Base-by-base conservation (phyloP, 2,797 vertebrate genomes). In the Microcaecilia unicolor region DNA sequence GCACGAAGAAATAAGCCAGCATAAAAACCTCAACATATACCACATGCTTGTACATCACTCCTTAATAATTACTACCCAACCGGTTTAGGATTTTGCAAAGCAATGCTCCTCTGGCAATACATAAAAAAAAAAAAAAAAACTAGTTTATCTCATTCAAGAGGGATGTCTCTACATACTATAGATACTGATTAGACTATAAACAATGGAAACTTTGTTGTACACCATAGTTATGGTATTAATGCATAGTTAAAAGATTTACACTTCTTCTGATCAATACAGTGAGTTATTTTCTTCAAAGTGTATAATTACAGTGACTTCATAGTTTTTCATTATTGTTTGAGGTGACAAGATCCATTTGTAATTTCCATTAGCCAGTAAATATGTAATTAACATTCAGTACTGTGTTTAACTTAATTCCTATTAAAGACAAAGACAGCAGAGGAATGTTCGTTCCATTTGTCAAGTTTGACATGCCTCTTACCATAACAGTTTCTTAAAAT, bases 291-390 rank as follows among this genome's bases (percentile, higher is more conserved):
- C 64, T 68, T 67, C 48, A 58, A 67, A 72, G 69, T 64, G 67
- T 72, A 64, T 72, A 66, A 63, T 78, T 72, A 78, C 67, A 72
- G 69, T 58, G 66, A 67, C 73, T 69, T 69, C 62, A 50, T 70
- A 62, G 51, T 74, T 75, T 70, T 52, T 51, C 67, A 66, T 65
- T 66, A 62, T 75, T 64, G 63, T 76, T 77, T 65, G 70, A 75
- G 78, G 72, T 75, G 73, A 75, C 67, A 33, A 71, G 81, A 78
- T 70, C 69, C 74, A 70, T 75, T 79, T 74, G 74, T 80, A 76
- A 74, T 77, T 78, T 80, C 64, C 78, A 83, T 84, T 82, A 80
- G 73, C 69, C 73, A 70, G 72, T 80, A 80, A 83, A 78, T 77
- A 78, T 67, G 70, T 74, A 77, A 80, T 81, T 80, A 80, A 78